A percentile compares a stretch with the other conserved stretches of the same genome.
These are phyloP conservation scores for Rutilus rutilus DNA, from an alignment of 2,113 vertebrate genomes.

Conservation along the genomic window DNA sequence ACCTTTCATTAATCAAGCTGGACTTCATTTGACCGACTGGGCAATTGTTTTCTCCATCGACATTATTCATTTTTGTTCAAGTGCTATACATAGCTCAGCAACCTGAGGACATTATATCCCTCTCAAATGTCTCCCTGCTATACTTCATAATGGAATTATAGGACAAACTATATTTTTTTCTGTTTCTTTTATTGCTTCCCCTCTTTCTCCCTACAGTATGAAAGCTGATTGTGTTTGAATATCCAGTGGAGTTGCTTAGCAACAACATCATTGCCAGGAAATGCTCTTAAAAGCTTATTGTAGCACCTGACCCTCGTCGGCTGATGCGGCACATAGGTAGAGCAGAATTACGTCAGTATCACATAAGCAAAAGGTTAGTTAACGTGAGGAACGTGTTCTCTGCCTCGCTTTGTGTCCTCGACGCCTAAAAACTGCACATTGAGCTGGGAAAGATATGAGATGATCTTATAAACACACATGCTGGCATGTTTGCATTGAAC, in stretches of 20 bases:
- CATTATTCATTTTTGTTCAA: background rate
- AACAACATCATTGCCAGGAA: constrained; percentile 43
- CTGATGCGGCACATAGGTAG: constrained; percentile 21
- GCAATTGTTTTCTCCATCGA: background rate
- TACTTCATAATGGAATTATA: constrained; percentile 25
- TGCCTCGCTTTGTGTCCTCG: constrained; percentile 18
- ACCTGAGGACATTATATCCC: constrained; percentile 11
- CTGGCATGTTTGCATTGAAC: background rate
- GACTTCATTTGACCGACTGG: background rate
- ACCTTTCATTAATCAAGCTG: background rate
- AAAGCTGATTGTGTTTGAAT: constrained; percentile 36
- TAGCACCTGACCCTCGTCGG: constrained; percentile 40
- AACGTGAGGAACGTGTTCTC: constrained; percentile 5
- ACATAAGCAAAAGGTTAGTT: constrained; percentile 9
- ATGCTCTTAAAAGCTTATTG: constrained; percentile 40
- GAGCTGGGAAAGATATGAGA: too few relatives aligned
- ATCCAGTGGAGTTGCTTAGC: constrained; percentile 38
- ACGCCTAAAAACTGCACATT: background rate
- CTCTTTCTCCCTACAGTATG: constrained; percentile 22
- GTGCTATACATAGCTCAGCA: constrained; percentile 8
- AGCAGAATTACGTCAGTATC: background rate
- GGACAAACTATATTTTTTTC: background rate
- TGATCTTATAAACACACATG: background rate
- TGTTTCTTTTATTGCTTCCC: constrained; percentile 25
- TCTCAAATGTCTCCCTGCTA: constrained; percentile 20